Base-by-base conservation (phyloP, 64 coral and sea anemone genomes). In the Montipora capricornis region DNA sequence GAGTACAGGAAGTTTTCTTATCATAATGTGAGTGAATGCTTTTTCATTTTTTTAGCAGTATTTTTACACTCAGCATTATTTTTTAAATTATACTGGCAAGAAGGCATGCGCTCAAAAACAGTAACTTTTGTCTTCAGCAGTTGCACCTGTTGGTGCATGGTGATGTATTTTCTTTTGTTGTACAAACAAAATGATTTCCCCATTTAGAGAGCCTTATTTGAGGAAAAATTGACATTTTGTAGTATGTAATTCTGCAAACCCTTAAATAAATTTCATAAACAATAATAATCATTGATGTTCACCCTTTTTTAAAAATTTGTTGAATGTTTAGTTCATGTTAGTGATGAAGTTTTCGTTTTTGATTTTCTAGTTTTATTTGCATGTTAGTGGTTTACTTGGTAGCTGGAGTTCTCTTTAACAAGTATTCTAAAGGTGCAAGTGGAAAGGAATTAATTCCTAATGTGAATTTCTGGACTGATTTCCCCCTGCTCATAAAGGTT, bases 401-500 rank as follows among this genome's bases (percentile, higher is more conserved):
- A 59, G 90, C 55, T 74, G 94, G 94, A 61, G 78, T 93, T 47
- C 16, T 92, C 15, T 92, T 89, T 53, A 96, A 89, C 49, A 96
- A 92, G 50, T 89, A 74, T 51, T 76, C 45, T 4, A 92, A 82
- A 49, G 94, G 94, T 83, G 94, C 94, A 3, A 78, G 49, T 48
- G 94, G 94, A 9, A 92, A 55, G 20, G 85, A 96, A 46, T 9
- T 96, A 45, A 77, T 92, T 26, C 94, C 94, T 5, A 96, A 96
- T 53, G 37, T 88, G 74, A 75, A 49, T 45, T 96, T 96, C 29
- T 96, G 94, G 94, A 48, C 24, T 15, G 94, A 92, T 73, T 89
- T 96, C 52, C 94, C 94, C 7, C 83, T 88, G 15, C 86, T 96
- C 10, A 85, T 89, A 44, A 96, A 93, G 90, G 94, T 96, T 29